Evolutionary conservation across 2,113 vertebrate species (phyloP), one percentile per base, ranked within the genome.

Genomic region (Ophiodon elongatus): DNA sequence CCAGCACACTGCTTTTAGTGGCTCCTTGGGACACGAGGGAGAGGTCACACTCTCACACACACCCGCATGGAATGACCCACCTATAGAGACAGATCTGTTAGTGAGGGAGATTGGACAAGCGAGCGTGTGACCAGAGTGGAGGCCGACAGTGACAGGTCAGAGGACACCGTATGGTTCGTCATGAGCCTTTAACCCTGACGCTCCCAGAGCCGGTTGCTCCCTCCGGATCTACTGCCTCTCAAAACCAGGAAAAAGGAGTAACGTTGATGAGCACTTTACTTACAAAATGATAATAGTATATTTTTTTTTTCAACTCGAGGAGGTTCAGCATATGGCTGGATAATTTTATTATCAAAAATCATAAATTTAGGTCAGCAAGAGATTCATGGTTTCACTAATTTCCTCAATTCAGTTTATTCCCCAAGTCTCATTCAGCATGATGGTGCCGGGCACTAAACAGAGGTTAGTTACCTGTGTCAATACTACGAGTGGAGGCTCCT

Each of bases 1-100:
- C 71, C 90, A 89, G 90, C 87, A 88, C 90, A 78, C 84, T 82
- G 90, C 92, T 90, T 94, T 92, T 92, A 95, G 79, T 25, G 82
- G 82, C 89, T 88, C 77, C 57, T 8, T 74, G 92, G 86, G 82
- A 79, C 81, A 85, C 39, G 50, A 82, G 76, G 76, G 81, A 89
- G 62, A 88, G 80, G 57, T 92, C 83, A 67, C n/a, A 31, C 21
- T 25, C 39, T 59, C 45, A 65, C 21, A 57, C 50, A 63, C 1
- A 68, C 43, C 14, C 14, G 1, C 47, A 76, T 29, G n/a, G 74
- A 65, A 37, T 73, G 80, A 65, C 66, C 33, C 77, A 23, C 35
- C 15, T 79, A 82, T 56, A 59, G 75, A 88, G 89, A 90, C 63
- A 8, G 84, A 87, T 86, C 27, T 82, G 76, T 52, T 73, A 39